These are phyloP conservation scores for Chelon labrosus DNA, from an alignment of 2,797 vertebrate species.

Conservation along the genomic window DNA sequence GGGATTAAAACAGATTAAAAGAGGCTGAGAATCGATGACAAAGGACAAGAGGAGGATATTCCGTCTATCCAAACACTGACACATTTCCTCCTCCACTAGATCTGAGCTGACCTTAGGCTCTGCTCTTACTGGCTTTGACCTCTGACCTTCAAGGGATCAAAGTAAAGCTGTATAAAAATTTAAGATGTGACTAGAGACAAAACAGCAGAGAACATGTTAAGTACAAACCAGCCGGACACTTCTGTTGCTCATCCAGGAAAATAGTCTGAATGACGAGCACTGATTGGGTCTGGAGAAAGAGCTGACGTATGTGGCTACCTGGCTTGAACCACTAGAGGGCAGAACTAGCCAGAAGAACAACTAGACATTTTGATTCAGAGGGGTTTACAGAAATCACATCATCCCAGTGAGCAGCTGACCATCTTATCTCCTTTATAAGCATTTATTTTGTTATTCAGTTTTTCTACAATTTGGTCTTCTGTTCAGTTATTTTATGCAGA, in stretches of 20 bases:
- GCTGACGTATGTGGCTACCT: background rate
- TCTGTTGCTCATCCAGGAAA: background rate
- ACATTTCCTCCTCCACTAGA: slow-evolving; percentile 18
- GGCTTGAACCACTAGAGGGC: slow-evolving; percentile 74
- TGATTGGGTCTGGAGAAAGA: background rate
- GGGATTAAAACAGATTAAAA: slow-evolving; percentile 66
- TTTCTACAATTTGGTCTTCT: no score
- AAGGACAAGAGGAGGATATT: slow-evolving; percentile 30
- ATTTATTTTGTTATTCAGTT: no score
- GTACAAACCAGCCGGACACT: no score
- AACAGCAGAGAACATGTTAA: background rate
- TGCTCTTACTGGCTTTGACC: slow-evolving; percentile 4
- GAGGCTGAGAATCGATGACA: slow-evolving; percentile 18
- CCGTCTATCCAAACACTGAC: slow-evolving; percentile 6
- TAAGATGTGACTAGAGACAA: background rate
- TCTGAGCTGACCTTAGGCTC: slow-evolving; percentile 10
- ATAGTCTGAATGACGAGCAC: background rate
- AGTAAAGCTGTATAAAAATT: background rate
- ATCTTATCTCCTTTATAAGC: no score
- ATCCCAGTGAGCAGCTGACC: background rate
- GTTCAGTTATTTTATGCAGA: background rate
- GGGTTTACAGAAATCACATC: background rate
- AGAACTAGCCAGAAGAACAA: slow-evolving; percentile 31
- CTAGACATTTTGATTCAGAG: no score
- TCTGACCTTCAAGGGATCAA: slow-evolving; percentile 7